A percentile compares a stretch with the other conserved stretches of the same genome.
Conservation (phyloP, 2,797 vertebrate genomes). For the Pangasius sanitwongsei region DNA sequence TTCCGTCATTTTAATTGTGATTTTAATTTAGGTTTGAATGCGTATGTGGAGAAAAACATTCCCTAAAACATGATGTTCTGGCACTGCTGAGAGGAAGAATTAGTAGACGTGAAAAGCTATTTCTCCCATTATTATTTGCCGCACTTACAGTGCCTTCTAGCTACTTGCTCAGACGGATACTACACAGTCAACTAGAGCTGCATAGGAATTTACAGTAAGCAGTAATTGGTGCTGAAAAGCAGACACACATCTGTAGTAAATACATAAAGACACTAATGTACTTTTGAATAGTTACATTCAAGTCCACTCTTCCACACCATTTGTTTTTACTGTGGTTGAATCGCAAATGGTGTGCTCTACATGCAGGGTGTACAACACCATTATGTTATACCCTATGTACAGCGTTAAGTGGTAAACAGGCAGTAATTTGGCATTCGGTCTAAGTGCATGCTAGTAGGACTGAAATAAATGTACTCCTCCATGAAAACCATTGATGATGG, state of each 20-base stretch:
- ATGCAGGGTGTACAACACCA: background rate
- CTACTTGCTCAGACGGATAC: background rate
- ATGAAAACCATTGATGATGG: background rate
- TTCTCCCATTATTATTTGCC: background rate
- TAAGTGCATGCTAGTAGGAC: background rate
- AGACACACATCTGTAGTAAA: background rate
- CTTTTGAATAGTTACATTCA: background rate
- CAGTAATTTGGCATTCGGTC: background rate
- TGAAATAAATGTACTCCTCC: background rate
- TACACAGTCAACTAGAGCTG: background rate
- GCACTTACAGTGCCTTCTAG: conserved; percentile 1
- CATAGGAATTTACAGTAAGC: background rate
- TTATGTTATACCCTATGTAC: background rate
- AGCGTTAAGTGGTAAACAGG: background rate
- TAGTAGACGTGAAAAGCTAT: background rate
- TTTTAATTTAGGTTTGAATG: background rate
- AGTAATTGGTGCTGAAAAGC: background rate
- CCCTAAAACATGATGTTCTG: background rate
- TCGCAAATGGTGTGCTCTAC: background rate
- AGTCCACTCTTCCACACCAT: background rate
- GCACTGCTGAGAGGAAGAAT: background rate
- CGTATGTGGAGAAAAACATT: background rate
- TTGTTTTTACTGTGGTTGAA: background rate
- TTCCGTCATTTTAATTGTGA: background rate
- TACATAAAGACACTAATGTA: background rate